These are phyloP conservation scores for Phataginus tricuspis DNA, from an alignment of 2,797 vertebrate species.

Conservation along the genomic window DNA sequence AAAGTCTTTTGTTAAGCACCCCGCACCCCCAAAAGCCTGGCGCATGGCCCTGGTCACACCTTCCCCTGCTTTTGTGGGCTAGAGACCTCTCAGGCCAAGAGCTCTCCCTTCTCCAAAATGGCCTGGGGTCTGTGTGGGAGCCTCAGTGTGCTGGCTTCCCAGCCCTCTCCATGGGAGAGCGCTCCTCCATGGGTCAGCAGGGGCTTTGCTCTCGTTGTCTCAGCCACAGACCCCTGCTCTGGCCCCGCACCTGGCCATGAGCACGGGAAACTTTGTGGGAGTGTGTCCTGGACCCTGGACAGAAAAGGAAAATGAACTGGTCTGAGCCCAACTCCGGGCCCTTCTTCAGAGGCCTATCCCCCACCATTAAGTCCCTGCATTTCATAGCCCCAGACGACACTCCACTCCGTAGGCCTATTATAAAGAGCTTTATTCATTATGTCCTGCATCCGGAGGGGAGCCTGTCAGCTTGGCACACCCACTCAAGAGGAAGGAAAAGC, in stretches of 20 bases:
- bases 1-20: not conserved
- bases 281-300: not conserved
- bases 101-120: not conserved
- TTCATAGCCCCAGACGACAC: not conserved
- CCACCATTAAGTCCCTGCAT: not conserved
- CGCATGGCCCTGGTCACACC: not conserved
- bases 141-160: not conserved
- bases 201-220: not conserved
- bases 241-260: not conserved
- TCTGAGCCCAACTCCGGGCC: not conserved
- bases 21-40: accelerated
- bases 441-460: not conserved
- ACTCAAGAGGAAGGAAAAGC: not conserved
- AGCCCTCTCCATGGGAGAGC: no score
- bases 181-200: not conserved
- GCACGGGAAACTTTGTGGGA: not conserved
- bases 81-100: not conserved
- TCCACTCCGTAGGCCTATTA: not conserved
- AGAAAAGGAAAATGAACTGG: not conserved
- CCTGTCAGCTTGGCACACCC: not conserved
- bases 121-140: not conserved
- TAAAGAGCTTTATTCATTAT: conserved; percentile 60
- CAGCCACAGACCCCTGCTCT: not conserved
- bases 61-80: not conserved
- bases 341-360: not conserved